Evolutionary conservation across 2,888 invertebrate species (phyloP), one percentile per base, ranked within the genome.

Genomic region (Nesidiocoris tenuis): DNA sequence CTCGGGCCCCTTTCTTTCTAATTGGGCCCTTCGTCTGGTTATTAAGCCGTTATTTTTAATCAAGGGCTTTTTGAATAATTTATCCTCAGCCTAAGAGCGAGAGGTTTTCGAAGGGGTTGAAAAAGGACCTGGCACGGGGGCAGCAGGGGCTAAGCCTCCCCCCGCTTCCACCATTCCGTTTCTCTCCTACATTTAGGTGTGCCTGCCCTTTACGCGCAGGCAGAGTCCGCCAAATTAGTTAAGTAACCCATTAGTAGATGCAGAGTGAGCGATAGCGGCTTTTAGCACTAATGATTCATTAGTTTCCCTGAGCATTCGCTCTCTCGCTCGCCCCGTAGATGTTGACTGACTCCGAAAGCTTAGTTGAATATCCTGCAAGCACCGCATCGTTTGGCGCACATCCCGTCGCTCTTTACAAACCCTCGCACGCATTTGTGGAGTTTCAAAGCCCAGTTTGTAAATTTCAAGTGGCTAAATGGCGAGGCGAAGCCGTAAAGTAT

Each of bases 241-340:
- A 79, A 79, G 78, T 79, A 79, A 79, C 74, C 79, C 79, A 79
- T 79, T 79, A 79, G 78, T 68, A 77, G 77, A 79, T 78, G 75
- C 65, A 76, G 72, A 74, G 67, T 65, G 76, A 12, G 78, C 78
- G 79, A 79, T 78, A 78, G 77, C 76, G 67, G 79, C 78, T 79
- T 79, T 79, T 78, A 79, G 76, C 77, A 25, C 76, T 77, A 77
- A 77, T 77, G 77, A 77, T 75, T 75, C 77, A 77, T 77, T 77
- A 77, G 74, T 64, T 74, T 56, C 72, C 12, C 72, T 55, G 39
- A 59, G 72, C 39, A 7, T 39, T 39, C 39, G 39, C 61, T 23
- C 65, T 74, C 74, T 55, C 72, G 19, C 64, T 39, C 12, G 39
- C 39, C n/a, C 39, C 39, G 39, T 39, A 74, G 74, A 65, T 74